Percentiles rank a stretch among this genome's conserved stretches.
Evolutionary conservation across 2,113 vertebrate genomes (phyloP).

Genomic region (Rostratula benghalensis): DNA sequence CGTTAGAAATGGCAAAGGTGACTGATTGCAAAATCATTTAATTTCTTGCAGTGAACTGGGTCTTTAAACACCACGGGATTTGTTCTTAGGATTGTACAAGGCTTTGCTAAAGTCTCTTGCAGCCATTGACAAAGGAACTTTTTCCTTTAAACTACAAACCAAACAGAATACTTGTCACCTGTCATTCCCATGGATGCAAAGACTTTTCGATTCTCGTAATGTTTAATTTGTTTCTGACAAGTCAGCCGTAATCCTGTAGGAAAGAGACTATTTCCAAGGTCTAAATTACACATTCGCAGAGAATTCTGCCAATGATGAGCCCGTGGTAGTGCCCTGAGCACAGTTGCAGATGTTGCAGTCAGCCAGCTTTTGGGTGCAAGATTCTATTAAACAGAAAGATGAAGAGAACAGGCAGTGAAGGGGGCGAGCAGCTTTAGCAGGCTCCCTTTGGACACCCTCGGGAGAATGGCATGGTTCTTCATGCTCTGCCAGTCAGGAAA

Average conservation of each 20-base stretch:
- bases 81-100: neutral
- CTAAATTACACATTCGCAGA: neutral
- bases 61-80: neutral
- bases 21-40: constrained; percentile 68
- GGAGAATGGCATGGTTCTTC: constrained; percentile 74
- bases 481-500: constrained; percentile 77
- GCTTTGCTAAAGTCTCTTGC: neutral
- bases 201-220: neutral
- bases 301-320: neutral
- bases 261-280: neutral
- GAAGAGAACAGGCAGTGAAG: constrained; percentile 70
- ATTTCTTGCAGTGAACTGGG: neutral
- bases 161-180: neutral
- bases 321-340: neutral
- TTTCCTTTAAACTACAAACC: neutral
- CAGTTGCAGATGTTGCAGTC: constrained; percentile 55
- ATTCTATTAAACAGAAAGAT: constrained; percentile 69
- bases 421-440: constrained; percentile 64
- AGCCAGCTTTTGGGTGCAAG: constrained; percentile 74
- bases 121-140: neutral
- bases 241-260: neutral
- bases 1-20: constrained; percentile 73
- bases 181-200: neutral
- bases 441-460: constrained; percentile 64
- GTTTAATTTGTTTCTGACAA: neutral